Conservation (phyloP, 2,888 invertebrate genomes). For the Ametastegia equiseti region DNA sequence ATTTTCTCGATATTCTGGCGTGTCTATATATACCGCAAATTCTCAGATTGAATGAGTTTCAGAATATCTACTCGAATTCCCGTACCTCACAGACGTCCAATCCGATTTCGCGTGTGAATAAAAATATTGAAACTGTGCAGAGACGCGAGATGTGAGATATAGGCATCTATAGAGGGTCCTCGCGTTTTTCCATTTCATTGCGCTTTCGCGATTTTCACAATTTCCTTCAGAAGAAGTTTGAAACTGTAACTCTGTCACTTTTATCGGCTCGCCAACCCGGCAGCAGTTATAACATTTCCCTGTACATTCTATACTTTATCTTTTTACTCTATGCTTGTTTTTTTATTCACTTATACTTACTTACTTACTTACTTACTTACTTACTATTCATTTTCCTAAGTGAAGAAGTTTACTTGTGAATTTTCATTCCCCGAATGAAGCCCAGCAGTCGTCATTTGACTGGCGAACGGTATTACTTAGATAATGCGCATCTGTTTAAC, state of each 20-base stretch:
- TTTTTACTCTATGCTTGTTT: neutral
- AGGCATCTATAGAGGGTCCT: neutral
- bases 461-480: too few relatives aligned
- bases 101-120: neutral
- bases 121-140: neutral
- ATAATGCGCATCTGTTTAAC: neutral
- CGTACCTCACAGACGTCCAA: too few relatives aligned
- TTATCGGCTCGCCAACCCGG: neutral
- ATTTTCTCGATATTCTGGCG: too few relatives aligned
- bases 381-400: too few relatives aligned
- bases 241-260: neutral
- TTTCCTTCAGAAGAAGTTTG: neutral
- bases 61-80: neutral
- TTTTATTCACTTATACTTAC: too few relatives aligned
- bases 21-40: too few relatives aligned
- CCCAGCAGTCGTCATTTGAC: too few relatives aligned
- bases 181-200: neutral
- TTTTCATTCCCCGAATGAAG: too few relatives aligned
- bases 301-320: neutral
- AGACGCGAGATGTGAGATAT: neutral
- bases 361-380: too few relatives aligned
- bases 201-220: slow-evolving; percentile 5
- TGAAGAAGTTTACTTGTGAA: too few relatives aligned
- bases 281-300: neutral
- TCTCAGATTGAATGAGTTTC: too few relatives aligned